Evolutionary conservation across 2,113 vertebrate genomes (phyloP).

Genomic region (Pycnonotus jocosus): DNA sequence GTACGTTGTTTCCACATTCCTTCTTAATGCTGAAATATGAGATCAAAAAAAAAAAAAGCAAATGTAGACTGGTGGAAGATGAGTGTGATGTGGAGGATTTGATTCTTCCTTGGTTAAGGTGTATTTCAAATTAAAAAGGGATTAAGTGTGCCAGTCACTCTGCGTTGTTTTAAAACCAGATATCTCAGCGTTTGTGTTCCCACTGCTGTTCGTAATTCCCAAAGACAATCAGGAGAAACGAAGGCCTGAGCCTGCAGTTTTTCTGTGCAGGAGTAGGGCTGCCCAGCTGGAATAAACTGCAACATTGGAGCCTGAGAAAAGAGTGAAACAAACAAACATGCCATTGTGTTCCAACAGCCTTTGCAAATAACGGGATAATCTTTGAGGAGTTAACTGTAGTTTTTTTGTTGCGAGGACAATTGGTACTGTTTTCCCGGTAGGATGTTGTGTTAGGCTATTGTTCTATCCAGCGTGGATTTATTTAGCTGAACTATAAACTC

Average conservation of each 20-base stretch:
- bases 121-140: background rate
- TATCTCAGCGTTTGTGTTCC: background rate
- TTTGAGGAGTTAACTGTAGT: background rate
- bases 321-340: background rate
- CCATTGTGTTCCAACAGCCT: background rate
- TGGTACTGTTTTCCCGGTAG: background rate
- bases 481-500: background rate
- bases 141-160: background rate
- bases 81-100: background rate
- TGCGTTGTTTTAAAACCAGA: background rate
- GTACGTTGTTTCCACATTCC: background rate
- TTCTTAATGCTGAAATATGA: background rate
- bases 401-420: background rate
- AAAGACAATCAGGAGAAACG: background rate
- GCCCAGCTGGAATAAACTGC: background rate
- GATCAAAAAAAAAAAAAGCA: background rate
- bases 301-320: background rate
- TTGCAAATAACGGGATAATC: background rate
- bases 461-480: background rate
- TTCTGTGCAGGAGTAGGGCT: background rate
- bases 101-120: background rate
- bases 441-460: conserved; percentile 3
- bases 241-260: conserved; percentile 17
- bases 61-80: fast-evolving
- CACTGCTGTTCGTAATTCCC: background rate